A percentile compares a stretch with the other conserved stretches of the same genome.
Evolutionary conservation across 2,797 vertebrate genomes (phyloP).

Genomic region (Chaenodraco wilsoni): DNA sequence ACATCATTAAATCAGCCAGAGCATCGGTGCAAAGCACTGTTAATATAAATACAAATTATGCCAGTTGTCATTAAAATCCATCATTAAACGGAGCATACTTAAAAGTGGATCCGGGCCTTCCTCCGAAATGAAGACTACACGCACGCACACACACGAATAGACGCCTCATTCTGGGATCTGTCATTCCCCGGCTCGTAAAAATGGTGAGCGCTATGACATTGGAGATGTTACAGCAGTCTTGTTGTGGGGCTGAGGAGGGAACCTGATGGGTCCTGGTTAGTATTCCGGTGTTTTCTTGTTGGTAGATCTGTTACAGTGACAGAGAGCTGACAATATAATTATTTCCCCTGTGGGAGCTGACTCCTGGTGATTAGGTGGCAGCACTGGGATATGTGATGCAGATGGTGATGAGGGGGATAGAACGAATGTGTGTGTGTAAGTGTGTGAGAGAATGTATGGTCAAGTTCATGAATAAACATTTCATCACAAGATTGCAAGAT

Average conservation of each 20-base stretch:
- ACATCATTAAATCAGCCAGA: slow-evolving; percentile 61
- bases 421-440: slow-evolving; percentile 4
- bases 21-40: slow-evolving; percentile 38
- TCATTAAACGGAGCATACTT: slow-evolving; percentile 51
- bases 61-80: slow-evolving; percentile 59
- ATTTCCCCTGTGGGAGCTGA: slow-evolving; percentile 65
- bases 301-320: slow-evolving; percentile 63
- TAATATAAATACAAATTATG: slow-evolving; percentile 57
- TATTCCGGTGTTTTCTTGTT: slow-evolving; percentile 60
- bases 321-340: slow-evolving; percentile 70
- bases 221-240: slow-evolving; percentile 38
- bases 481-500: slow-evolving; percentile 46
- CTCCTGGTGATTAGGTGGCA: slow-evolving; percentile 69
- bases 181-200: slow-evolving; percentile 34
- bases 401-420: slow-evolving; percentile 46
- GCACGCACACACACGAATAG: not conserved
- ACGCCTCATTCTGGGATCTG: slow-evolving; percentile 22
- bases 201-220: slow-evolving; percentile 30
- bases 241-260: slow-evolving; percentile 37
- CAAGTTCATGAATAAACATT: slow-evolving; percentile 70
- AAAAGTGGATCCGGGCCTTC: slow-evolving; percentile 25
- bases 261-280: slow-evolving; percentile 54
- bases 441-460: slow-evolving; percentile 30
- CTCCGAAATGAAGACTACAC: slow-evolving; percentile 27
- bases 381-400: slow-evolving; percentile 50